phyloP scores from a whole-genome alignment of 1,140 invertebrate species.

The Nylanderia fulva region DNA sequence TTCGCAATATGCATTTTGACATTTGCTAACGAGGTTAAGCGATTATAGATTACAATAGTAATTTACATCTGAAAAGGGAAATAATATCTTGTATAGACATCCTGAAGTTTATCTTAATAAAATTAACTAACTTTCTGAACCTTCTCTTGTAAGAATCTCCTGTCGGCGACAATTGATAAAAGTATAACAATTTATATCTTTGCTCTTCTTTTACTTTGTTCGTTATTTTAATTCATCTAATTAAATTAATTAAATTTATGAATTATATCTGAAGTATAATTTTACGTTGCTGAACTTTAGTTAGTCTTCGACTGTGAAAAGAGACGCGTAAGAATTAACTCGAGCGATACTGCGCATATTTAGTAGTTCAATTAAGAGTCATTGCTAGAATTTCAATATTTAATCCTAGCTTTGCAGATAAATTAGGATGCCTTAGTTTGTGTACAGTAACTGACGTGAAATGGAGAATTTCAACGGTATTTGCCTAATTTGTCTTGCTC shows the following conservation, averaged over 20 bases:
- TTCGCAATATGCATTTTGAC: constrained; percentile 5
- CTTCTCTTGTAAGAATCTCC: not conserved
- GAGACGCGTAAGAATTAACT: not conserved
- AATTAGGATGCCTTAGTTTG: not conserved
- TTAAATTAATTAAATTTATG: not conserved
- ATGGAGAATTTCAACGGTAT: not conserved
- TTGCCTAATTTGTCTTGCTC: not conserved
- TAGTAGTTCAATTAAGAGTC: not conserved
- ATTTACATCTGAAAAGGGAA: not conserved
- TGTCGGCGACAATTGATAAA: not conserved
- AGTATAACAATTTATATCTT: not conserved
- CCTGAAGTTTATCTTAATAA: not conserved
- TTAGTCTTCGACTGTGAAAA: not conserved
- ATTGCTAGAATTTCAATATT: not conserved
- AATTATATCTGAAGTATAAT: not conserved
- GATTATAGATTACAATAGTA: constrained; percentile 10
- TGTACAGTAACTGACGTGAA: not conserved
- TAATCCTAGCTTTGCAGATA: not conserved
- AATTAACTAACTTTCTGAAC: constrained; percentile 13
- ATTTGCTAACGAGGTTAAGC: constrained; percentile 9
- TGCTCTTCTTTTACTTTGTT: not conserved
- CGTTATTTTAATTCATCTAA: too few relatives aligned
- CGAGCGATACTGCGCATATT: not conserved
- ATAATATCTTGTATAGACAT: too few relatives aligned
- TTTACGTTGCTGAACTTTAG: not conserved